Base-by-base conservation (phyloP, 2,888 invertebrate species). In the Hoplodrina ambigua region DNA sequence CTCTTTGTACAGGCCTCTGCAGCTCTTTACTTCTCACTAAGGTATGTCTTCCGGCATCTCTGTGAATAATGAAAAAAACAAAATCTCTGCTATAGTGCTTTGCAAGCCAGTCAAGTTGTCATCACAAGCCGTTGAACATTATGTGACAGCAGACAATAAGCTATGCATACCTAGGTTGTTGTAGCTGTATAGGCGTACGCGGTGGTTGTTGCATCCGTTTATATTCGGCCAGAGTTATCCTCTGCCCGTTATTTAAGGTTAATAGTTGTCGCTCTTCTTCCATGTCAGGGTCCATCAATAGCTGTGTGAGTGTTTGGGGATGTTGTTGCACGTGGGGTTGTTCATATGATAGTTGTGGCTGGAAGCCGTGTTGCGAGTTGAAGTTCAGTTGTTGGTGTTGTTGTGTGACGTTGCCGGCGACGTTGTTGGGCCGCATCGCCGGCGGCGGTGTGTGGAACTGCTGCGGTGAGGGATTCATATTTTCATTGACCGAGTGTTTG, bases 11-110 rank as follows among this genome's bases (percentile, higher is more conserved):
- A 7, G 96, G 96, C 75, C 95, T 89, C 58, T 89, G 94, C 72
- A 93, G 93, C 70, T 96, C 96, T 89, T 96, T 96, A 87, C 94
- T 95, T 86, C 93, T 90, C 37, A 95, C 94, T 86, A 95, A 88
- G 2, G 94, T 95, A 83, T 95, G 94, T 62, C 95, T 86, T 8
- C 92, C 95, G 64, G 90, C 93, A 80, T 95, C 95, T 85, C 95
- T 95, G 78, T 30, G 86, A 85, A 17, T 65, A 64, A 54, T 41
- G 13, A 20, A 41, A 30, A 41, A 25, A n/a, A n/a, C n/a, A n/a
- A n/a, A 41, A 58, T 30, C 5, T 2, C 5, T n/a, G 33, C 10
- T 20, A 11, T 59, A 61, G 17, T 46, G 15, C 52, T 25, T 53
- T 4, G 17, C 1, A 15, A 52, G n/a, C 13, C 25, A 19, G 11